Conservation (phyloP, 2,797 vertebrate genomes). For the Danio jaintianensis region DNA sequence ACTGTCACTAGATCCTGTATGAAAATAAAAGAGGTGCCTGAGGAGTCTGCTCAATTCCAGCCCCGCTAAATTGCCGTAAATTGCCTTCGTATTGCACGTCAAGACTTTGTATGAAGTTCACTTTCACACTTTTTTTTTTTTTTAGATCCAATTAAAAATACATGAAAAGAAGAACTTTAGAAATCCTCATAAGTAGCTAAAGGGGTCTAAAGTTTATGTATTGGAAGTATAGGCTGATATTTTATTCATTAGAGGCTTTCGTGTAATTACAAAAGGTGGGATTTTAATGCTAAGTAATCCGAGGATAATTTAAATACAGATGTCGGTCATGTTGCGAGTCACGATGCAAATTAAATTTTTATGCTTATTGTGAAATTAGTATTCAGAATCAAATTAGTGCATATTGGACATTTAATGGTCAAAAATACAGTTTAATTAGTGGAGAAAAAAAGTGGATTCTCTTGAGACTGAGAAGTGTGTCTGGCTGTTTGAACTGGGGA, state of each 20-base stretch:
- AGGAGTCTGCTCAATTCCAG: conserved; percentile 71
- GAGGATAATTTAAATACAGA: conserved; percentile 8
- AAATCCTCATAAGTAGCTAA: conserved; percentile 60
- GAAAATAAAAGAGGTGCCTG: conserved; percentile 79
- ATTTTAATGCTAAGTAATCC: conserved; percentile 7
- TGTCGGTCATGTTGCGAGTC: background rate
- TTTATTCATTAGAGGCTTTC: conserved; percentile 74
- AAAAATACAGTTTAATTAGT: background rate
- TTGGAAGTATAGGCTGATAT: conserved; percentile 67
- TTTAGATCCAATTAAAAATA: conserved; percentile 75
- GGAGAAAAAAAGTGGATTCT: background rate
- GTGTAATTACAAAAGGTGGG: conserved; percentile 68
- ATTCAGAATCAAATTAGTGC: background rate
- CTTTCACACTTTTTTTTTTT: conserved; percentile 62
- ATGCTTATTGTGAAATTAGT: background rate
- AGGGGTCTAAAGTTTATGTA: conserved; percentile 67
- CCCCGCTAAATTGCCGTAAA: conserved; percentile 75
- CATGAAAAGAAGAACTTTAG: conserved; percentile 70
- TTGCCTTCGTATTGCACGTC: conserved; percentile 72
- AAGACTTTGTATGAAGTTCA: conserved; percentile 69
- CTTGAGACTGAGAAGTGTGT: background rate
- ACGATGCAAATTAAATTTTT: background rate
- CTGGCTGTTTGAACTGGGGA: background rate
- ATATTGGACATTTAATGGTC: background rate
- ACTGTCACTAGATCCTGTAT: conserved; percentile 75